Evolutionary conservation across 2,113 vertebrate species (phyloP).

Genomic region (Pagrus major): DNA sequence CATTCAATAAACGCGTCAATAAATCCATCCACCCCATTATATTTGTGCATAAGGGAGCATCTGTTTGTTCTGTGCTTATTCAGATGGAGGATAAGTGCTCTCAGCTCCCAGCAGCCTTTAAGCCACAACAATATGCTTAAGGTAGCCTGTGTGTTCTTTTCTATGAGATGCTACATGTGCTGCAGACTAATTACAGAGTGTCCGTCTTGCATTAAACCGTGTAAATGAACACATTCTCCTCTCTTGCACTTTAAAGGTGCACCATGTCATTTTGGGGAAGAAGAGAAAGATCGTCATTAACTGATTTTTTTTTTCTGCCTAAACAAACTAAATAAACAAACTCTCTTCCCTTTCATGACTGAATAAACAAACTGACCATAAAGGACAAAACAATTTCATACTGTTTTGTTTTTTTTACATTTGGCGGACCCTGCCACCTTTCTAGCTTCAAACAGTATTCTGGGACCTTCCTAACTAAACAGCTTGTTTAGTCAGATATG

Average conservation of each 20-base stretch:
- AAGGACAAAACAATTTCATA: too few species aligned
- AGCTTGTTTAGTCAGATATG: too few species aligned
- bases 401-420: too few species aligned
- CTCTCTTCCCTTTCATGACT: too few species aligned
- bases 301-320: too few species aligned
- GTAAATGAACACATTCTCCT: background rate
- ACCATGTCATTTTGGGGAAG: too few species aligned
- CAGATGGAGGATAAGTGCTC: background rate
- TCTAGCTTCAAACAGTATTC: too few species aligned
- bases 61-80: slow-evolving; percentile 25
- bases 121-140: slow-evolving; percentile 10
- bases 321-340: too few species aligned
- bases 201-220: background rate
- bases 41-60: slow-evolving; percentile 17
- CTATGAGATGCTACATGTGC: background rate
- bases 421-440: too few species aligned
- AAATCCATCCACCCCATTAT: background rate
- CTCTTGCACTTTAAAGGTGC: background rate
- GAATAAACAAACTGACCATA: too few species aligned
- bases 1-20: background rate
- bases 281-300: too few species aligned
- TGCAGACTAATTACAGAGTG: background rate
- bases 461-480: too few species aligned
- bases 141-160: background rate
- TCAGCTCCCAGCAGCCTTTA: slow-evolving; percentile 4